These are phyloP conservation scores for Campoletis raptor DNA, from an alignment of 2,888 invertebrate species.

Conservation along the genomic window DNA sequence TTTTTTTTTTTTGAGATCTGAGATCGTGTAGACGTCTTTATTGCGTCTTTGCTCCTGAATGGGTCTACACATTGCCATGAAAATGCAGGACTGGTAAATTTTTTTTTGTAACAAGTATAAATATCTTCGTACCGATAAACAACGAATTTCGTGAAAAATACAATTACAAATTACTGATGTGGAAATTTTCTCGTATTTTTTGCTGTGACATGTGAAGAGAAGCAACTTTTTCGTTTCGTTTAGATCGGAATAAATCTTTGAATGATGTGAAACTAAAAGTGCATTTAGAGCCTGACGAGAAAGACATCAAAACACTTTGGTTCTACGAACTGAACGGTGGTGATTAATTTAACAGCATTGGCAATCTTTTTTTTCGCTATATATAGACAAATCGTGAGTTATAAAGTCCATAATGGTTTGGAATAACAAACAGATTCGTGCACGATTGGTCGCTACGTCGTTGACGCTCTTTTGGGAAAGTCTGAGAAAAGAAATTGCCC, in stretches of 20 bases:
- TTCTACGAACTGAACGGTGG: slow-evolving; percentile 24
- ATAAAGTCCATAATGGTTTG: slow-evolving; percentile 10
- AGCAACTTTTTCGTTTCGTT: slow-evolving; percentile 2
- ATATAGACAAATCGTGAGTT: neutral
- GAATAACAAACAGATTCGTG: slow-evolving; percentile 41
- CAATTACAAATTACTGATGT: neutral
- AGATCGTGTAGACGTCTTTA: no score
- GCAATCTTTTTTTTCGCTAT: slow-evolving; percentile 34
- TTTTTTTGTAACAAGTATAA: no score
- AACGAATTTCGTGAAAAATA: neutral
- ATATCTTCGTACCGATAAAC: no score
- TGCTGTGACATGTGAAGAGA: slow-evolving; percentile 21
- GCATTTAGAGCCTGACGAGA: neutral
- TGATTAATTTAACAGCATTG: slow-evolving; percentile 12
- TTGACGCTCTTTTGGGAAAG: slow-evolving; percentile 55
- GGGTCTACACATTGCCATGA: no score
- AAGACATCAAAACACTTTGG: neutral
- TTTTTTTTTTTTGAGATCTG: no score
- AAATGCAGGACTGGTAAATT: no score
- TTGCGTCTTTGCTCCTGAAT: no score
- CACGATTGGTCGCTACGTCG: slow-evolving; percentile 11
- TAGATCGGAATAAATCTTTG: neutral
- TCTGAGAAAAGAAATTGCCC: slow-evolving; percentile 57
- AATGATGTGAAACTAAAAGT: neutral
- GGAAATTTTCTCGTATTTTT: neutral